These are phyloP conservation scores for Lepus europaeus DNA, from an alignment of 2,113 vertebrate species.

Conservation along the genomic window DNA sequence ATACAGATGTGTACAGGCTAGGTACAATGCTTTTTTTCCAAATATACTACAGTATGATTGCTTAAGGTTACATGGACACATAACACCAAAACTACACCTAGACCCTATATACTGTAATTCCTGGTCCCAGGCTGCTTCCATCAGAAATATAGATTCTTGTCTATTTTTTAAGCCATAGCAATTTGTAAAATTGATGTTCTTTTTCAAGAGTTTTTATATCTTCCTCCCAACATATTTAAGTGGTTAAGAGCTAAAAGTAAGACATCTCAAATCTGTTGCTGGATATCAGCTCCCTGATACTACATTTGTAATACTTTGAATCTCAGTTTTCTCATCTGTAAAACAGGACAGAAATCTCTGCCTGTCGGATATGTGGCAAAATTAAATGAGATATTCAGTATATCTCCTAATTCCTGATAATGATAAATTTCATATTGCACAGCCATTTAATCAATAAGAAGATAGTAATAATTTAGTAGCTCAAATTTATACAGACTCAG, in stretches of 20 bases:
- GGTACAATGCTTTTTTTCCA: background rate
- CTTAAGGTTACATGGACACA: background rate
- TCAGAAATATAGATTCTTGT: background rate
- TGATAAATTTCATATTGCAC: background rate
- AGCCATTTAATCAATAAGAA: background rate
- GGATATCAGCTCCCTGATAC: background rate
- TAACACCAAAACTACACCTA: background rate
- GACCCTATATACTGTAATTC: background rate
- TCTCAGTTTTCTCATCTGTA: background rate
- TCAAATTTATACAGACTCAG: background rate
- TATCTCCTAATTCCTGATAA: background rate
- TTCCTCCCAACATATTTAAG: conserved; percentile 3
- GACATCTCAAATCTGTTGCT: background rate
- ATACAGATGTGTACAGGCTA: background rate
- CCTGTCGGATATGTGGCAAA: background rate
- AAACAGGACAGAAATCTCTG: background rate
- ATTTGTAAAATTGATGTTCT: background rate
- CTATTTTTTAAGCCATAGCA: background rate
- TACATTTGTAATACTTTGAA: background rate
- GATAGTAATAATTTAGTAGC: background rate
- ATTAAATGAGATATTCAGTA: background rate
- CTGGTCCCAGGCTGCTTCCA: background rate
- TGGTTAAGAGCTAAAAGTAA: background rate
- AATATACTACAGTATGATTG: background rate
- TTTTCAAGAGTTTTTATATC: conserved; percentile 13